Evolutionary conservation across 2,797 vertebrate species (phyloP), one percentile per base, ranked within the genome.

Genomic region (Gila robusta): DNA sequence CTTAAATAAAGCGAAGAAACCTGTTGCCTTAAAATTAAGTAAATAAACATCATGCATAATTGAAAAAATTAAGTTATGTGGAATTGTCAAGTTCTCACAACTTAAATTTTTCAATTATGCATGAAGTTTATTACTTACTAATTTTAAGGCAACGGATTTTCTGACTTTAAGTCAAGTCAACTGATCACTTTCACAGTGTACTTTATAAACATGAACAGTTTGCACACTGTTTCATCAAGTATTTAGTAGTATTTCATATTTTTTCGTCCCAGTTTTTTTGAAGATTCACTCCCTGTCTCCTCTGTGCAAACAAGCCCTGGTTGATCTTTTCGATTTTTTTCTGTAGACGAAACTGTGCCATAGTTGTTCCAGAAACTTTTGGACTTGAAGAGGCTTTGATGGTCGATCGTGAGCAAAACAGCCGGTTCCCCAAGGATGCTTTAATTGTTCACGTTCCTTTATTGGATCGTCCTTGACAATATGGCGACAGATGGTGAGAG

Each of bases 401-500:
- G 71, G 28, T 86, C 26, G 41, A 66, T 84, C 49, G 56, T 21
- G 16, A 39, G 80, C 26, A 80, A 82, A 83, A 62, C 62, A 79
- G 56, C 59, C 47, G 9, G 10, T 70, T 84, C 81, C 84, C 80
- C 39, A 44, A 23, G 62, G 84, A 88, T 77, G 84, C 37, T 86
- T 88, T 86, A 88, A 88, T 88, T 88, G 84, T 83, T 86, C 52
- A 77, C 71, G 59, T 81, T 82, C 71, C 91, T 91, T 92, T 82
- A 87, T 67, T 87, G 89, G 89, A 87, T 71, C 70, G 47, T 81
- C 89, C 89, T 90, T 67, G 90, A 88, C 83, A 87, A 87, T 88
- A 86, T 88, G 44, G 35, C 89, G 91, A 93, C 94, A 95, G 93
- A 94, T 93, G 92, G 91, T 86, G 83, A 87, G 76, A 67, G 83